phyloP scores from a whole-genome alignment of 2,888 invertebrate genomes.

The Leptopterna dolabrata region DNA sequence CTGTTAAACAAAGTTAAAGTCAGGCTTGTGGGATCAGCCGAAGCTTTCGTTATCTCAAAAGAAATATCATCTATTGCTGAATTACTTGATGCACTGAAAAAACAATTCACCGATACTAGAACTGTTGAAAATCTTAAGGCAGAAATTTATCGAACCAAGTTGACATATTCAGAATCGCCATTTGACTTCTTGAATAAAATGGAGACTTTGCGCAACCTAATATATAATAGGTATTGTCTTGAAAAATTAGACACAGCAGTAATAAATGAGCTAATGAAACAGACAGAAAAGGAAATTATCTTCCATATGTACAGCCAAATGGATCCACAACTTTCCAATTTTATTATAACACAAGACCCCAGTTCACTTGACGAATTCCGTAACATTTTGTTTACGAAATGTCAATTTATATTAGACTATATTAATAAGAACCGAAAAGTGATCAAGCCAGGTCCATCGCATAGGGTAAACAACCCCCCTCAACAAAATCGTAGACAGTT shows the following conservation, averaged over 20 bases:
- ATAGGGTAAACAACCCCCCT: too few species aligned
- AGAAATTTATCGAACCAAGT: constrained; percentile 25
- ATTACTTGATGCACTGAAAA: not conserved
- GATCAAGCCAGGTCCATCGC: too few species aligned
- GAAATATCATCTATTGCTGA: not conserved
- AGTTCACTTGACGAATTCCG: too few species aligned
- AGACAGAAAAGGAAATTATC: constrained; percentile 30
- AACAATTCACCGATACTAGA: not conserved
- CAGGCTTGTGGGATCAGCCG: not conserved
- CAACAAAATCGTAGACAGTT: too few species aligned
- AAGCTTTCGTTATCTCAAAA: constrained; percentile 12
- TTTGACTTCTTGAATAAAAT: constrained; percentile 31
- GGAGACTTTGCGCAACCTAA: constrained; percentile 30
- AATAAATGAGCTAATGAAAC: constrained; percentile 14
- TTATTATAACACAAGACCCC: too few species aligned
- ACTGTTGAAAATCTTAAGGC: constrained; percentile 7
- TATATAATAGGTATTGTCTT: constrained; percentile 22
- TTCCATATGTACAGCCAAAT: constrained; percentile 17
- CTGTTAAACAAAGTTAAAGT: too few species aligned
- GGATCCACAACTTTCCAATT: not conserved
- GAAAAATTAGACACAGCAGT: not conserved
- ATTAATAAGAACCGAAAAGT: too few species aligned
- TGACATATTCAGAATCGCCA: not conserved
- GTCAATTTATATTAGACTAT: too few species aligned
- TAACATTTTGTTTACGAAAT: too few species aligned